Evolutionary conservation across 2,888 invertebrate species (phyloP), one percentile per base, ranked within the genome.

Genomic region (Cyaniris semiargus): DNA sequence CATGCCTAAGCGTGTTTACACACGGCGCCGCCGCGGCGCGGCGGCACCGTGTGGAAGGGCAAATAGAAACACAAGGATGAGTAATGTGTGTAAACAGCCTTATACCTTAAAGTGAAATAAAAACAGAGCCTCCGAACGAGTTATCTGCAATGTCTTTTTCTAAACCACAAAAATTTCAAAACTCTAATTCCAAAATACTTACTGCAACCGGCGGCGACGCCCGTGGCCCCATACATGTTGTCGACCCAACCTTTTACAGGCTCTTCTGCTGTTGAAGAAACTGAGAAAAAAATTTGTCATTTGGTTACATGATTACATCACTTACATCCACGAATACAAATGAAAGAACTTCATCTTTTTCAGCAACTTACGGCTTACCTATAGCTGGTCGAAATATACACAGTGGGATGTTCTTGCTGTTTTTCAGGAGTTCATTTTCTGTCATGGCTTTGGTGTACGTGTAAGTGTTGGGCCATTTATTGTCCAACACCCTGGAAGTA

Each of bases 371-470:
- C 6, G 6, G 31, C 56, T 5, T 75, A 96, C 96, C 96, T 83
- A 98, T 96, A 1, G 97, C 97, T 0, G 98, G 98, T 80, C 98
- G 92, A 83, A 97, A 96, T 81, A 98, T 96, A 75, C 96, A 96
- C 15, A 97, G 87, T 0, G 97, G 97, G 56, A 98, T 86, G 15
- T 92, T 94, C 18, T 90, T 90, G 6, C 95, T 95, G 79, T 95
- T 95, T 21, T 93, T 89, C 56, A 94, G 89, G 0, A 98, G 87
- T 78, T 96, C 91, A 81, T 95, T 95, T 86, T 98, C 98, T 0
- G 97, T 97, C 76, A 98, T 85, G 0, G 97, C 97, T 92, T 98
- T 98, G 1, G 98, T 97, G 86, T 96, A 97, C 0, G 97, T 97
- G 90, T 98, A 98, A 0, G 97, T 97, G 86, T 98, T 98, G 0